A percentile compares a stretch with the other conserved stretches of the same genome.
Conservation (phyloP, 2,113 vertebrate species). For the Elgaria multicarinata region DNA sequence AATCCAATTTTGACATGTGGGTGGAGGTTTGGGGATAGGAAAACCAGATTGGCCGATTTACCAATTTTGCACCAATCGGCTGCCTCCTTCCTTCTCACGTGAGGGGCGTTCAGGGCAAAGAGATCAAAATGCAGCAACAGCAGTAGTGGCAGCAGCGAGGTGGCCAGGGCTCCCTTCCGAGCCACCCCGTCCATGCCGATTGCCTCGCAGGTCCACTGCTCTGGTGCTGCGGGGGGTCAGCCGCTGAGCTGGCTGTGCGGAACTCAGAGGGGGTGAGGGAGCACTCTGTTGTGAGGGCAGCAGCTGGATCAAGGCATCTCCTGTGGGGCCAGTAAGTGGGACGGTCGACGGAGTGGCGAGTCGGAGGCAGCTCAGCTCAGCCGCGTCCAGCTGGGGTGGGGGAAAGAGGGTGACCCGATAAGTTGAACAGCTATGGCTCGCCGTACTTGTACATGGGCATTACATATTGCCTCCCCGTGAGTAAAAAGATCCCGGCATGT, state of each 20-base stretch:
- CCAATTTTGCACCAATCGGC: too few relatives aligned
- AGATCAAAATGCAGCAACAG: neutral
- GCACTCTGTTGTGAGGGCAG: conserved; percentile 81
- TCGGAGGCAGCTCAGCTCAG: conserved; percentile 50
- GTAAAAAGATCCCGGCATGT: too few relatives aligned
- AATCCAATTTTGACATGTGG: too few relatives aligned
- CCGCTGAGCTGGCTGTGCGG: conserved; percentile 21
- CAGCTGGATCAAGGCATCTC: conserved; percentile 53
- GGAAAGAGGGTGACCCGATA: neutral
- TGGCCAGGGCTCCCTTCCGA: conserved; percentile 73
- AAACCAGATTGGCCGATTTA: too few relatives aligned
- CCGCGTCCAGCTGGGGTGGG: too few relatives aligned
- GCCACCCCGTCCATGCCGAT: too few relatives aligned
- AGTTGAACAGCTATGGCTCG: too few relatives aligned
- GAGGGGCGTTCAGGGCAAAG: neutral
- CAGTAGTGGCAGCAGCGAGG: conserved; percentile 29
- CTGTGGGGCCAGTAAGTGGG: neutral
- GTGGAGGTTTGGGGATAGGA: too few relatives aligned
- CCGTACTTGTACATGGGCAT: too few relatives aligned
- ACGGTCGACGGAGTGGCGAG: neutral
- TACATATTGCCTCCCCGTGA: too few relatives aligned
- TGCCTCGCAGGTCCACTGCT: conserved; percentile 51
- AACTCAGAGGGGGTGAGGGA: conserved; percentile 27
- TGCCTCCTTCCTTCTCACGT: too few relatives aligned
- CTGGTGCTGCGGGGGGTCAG: conserved; percentile 16